Conservation (phyloP, 2,888 invertebrate genomes). For the Pollenia labialis region DNA sequence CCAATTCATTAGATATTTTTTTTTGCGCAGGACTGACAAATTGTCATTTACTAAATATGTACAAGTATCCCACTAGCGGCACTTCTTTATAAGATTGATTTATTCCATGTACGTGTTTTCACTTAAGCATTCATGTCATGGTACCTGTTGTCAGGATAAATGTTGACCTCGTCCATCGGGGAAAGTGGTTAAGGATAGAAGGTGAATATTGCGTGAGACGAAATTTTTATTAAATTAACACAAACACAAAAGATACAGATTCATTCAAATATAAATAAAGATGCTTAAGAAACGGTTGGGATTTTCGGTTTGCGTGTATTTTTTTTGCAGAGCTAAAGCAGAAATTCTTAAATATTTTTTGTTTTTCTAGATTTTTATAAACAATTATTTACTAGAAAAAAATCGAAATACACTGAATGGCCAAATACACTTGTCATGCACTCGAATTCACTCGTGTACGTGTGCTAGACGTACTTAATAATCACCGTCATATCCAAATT, state of each 20-base stretch:
- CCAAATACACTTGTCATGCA: too few species aligned
- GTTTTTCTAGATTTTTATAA: neutral
- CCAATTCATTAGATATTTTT: conserved; percentile 12
- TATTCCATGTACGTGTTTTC: conserved; percentile 60
- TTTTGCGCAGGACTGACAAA: neutral
- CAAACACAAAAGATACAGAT: neutral
- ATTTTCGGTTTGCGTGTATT: too few species aligned
- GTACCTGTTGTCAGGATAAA: conserved; percentile 57
- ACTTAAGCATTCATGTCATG: conserved; percentile 45
- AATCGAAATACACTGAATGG: too few species aligned
- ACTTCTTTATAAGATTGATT: conserved; percentile 49
- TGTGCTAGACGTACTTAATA: too few species aligned
- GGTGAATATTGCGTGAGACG: neutral
- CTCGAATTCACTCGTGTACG: too few species aligned
- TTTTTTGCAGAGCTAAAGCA: neutral
- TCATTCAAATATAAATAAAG: neutral
- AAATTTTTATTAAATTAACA: conserved; percentile 52
- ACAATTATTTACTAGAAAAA: too few species aligned
- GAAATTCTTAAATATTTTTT: neutral
- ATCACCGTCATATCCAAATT: too few species aligned
- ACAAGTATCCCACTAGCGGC: neutral
- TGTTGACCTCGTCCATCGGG: neutral
- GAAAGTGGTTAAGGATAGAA: neutral
- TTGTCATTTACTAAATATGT: neutral
- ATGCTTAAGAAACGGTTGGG: neutral